Evolutionary conservation across 1,140 invertebrate species (phyloP), one percentile per base, ranked within the genome.

Genomic region (Mya arenaria): DNA sequence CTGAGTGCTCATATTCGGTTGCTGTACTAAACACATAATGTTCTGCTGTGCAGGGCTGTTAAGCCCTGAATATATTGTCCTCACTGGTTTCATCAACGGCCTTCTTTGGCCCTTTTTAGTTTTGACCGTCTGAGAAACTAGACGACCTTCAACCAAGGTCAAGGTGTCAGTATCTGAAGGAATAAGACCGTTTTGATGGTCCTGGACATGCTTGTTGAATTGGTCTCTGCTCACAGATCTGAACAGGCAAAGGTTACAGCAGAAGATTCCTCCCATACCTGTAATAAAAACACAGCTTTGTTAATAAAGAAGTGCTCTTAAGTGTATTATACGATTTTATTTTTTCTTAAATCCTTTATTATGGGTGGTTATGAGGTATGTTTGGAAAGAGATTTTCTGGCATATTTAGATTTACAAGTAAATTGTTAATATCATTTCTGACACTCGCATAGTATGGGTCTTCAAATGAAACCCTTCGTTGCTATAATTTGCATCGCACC

Each of bases 221-320:
- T 91, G 93, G 63, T 94, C 92, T 85, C 95, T 93, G 85, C 94
- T 95, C 1, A 95, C 94, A 6, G 94, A 94, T 85, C 93, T 93
- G 89, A 94, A 95, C 13, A 93, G 89, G 89, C 95, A 96, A 15
- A 93, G 73, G 15, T 93, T 90, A 89, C 95, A 96, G 25, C 91
- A 88, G 88, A 94, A 95, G 44, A 95, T 88, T 28, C 94, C 94
- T 23, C 92, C 92, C 23, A 93, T 87, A 28, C 90, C 48, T 52
- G 48, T n/a, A 52, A 52, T 13, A 10, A 48, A 52, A 52, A 1
- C 17, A n/a, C 48, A n/a, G n/a, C n/a, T n/a, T n/a, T n/a, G n/a
- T n/a, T n/a, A n/a, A n/a, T n/a, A n/a, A n/a, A n/a, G n/a, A n/a
- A n/a, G n/a, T n/a, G n/a, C n/a, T n/a, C n/a, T n/a, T n/a, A n/a